Evolutionary conservation across 2,888 invertebrate species (phyloP), one percentile per base, ranked within the genome.

Genomic region (Tubulanus polymorphus): DNA sequence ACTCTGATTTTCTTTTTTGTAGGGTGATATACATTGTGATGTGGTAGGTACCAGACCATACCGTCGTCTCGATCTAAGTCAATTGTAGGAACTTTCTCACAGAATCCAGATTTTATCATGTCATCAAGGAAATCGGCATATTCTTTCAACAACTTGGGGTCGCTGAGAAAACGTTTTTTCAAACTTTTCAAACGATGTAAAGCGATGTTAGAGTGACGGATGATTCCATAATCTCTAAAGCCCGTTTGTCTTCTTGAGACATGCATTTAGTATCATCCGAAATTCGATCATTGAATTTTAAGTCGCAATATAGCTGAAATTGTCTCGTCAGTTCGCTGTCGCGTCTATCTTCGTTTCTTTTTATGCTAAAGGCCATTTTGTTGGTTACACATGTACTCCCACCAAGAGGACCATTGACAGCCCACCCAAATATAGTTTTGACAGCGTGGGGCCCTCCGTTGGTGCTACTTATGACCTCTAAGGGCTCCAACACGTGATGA

Each of bases 1-100:
- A 57, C 57, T 29, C 57, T 29, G 18, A 57, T 51, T 45, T 41
- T 27, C 15, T 18, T 29, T 10, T 45, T 47, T 20, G 25, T 5
- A 5, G 46, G 45, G 25, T 32, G 35, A 32, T 51, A 47, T 6
- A 49, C 41, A 6, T 25, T 28, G 41, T 32, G 35, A 35, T 51
- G 51, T 25, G 47, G 45, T 23, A 51, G 18, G 41, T 51, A 51
- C 51, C 51, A 51, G 3, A 25, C n/a, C 23, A 6, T 51, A n/a
- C 48, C 51, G 18, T 3, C 6, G 10, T 51, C 30, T 8, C 15
- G 12, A 8, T 29, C 18, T 6, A 3, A 5, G 3, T 41, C 35
- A n/a, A n/a, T n/a, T 37, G 3, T 37, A 5, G 35, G 50, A 5
- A 50, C 50, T 27, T 15, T 23, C 5, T 49, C 26, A 2, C 49